These are phyloP conservation scores for Eulemur rufifrons DNA, from an alignment of 2,113 vertebrate species.

Conservation along the genomic window DNA sequence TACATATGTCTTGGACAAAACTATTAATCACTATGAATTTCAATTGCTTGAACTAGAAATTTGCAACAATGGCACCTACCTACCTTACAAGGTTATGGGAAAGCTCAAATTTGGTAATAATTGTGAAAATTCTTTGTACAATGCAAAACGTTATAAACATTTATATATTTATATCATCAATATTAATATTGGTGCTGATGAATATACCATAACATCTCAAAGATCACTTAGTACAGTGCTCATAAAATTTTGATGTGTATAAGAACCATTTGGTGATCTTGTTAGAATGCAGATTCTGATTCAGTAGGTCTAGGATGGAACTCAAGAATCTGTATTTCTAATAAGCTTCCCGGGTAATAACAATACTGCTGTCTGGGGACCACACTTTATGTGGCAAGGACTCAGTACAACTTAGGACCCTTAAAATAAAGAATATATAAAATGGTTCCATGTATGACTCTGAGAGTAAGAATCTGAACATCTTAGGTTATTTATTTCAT, in stretches of 20 bases:
- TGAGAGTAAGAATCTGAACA: neutral
- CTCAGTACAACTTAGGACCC: neutral
- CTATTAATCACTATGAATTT: neutral
- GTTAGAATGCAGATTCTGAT: conserved; percentile 19
- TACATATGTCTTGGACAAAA: neutral
- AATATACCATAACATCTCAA: neutral
- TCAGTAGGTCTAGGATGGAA: neutral
- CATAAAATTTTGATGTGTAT: neutral
- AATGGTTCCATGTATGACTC: neutral
- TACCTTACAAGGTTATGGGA: neutral
- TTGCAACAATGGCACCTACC: neutral
- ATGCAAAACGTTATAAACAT: neutral
- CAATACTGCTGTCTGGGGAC: neutral
- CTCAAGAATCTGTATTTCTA: neutral
- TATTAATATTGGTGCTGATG: neutral
- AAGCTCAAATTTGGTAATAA: neutral
- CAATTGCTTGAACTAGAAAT: neutral
- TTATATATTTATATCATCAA: neutral
- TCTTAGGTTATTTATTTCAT: conserved; percentile 24
- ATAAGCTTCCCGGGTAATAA: neutral
- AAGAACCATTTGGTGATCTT: neutral
- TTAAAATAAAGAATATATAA: conserved; percentile 30
- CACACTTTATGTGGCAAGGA: neutral
- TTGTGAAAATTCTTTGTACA: conserved; percentile 8
- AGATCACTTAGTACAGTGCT: neutral